phyloP scores from a whole-genome alignment of 2,888 invertebrate genomes.

The Caenorhabditis sulstoni region DNA sequence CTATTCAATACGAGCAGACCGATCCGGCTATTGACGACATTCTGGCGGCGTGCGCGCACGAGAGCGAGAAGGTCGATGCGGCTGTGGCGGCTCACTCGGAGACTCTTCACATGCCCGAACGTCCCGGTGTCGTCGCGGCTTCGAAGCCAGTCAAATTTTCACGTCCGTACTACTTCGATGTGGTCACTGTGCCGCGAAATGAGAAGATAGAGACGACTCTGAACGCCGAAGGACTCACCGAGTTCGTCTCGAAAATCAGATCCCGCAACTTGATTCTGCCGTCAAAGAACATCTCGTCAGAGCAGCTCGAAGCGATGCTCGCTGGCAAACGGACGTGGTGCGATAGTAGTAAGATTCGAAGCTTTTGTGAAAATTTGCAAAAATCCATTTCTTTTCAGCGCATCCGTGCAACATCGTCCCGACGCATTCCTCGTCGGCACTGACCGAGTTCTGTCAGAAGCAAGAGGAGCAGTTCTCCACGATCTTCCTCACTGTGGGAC shows the following conservation, averaged over 20 bases:
- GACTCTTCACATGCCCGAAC: conserved; percentile 23
- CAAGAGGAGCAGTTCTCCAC: conserved; percentile 18
- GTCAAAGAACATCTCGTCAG: conserved; percentile 35
- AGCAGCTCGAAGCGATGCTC: conserved; percentile 25
- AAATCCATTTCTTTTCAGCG: conserved; percentile 23
- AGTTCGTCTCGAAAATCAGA: conserved; percentile 50
- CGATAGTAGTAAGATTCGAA: conserved; percentile 26
- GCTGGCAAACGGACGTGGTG: conserved; percentile 40
- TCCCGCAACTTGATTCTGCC: conserved; percentile 38
- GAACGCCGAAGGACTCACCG: conserved; percentile 9
- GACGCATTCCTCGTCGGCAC: conserved; percentile 32
- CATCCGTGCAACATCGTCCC: conserved; percentile 37
- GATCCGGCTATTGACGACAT: conserved; percentile 52
- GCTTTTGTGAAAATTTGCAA: too few species aligned
- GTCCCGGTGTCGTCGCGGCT: conserved; percentile 11
- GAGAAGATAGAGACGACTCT: conserved; percentile 37
- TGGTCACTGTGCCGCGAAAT: conserved; percentile 50
- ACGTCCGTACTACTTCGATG: conserved; percentile 49
- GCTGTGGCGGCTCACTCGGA: background rate
- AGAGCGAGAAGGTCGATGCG: conserved; percentile 39
- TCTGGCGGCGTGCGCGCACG: conserved; percentile 41
- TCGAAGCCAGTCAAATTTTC: conserved; percentile 29
- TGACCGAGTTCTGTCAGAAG: conserved; percentile 31
- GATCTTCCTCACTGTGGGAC: conserved; percentile 2
- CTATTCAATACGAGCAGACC: conserved; percentile 39